Base-by-base conservation (phyloP, 2,113 vertebrate species). In the Cololabis saira region DNA sequence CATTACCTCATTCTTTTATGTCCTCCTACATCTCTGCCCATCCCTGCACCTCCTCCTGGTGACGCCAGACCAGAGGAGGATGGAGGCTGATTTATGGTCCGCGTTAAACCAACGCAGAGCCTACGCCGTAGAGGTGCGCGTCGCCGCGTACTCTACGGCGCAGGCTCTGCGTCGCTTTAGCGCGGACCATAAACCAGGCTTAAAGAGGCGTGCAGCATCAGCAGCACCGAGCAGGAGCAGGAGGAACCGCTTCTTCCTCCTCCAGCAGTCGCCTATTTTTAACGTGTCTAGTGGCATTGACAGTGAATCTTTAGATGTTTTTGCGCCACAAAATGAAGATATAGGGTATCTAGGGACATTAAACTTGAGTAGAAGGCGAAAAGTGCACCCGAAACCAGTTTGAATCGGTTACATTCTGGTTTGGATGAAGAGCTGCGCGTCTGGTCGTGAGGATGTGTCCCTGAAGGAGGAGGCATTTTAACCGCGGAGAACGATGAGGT, bases 1-100 rank as follows among this genome's bases (percentile, higher is more conserved):
- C 87, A 83, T 88, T 84, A 86, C 87, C 72, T 88, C 89, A 86
- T 85, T 62, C 40, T 21, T 48, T 53, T 37, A 43, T 59, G 1
- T 67, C 79, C 79, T 71, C 73, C 78, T 76, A 71, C 41, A 63
- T 10, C 51, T 14, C 52, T 12, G 54, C 10, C 48, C 57, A 8
- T 68, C 64, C 57, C 67, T 53, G 62, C 78, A 73, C 68, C 80
- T 42, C 74, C 79, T 81, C 84, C 64, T 9, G 45, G 67, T 88
- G 88, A 88, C 84, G 85, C 49, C 18, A 50, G 1, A 22, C 53
- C 63, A 52, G 78, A 83, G 69, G 83, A 84, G 61, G 76, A 80
- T 4, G 84, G n/a, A n/a, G n/a, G n/a, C n/a, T n/a, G n/a, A n/a
- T n/a, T n/a, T n/a, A n/a, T n/a, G n/a, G n/a, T n/a, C n/a, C n/a